Evolutionary conservation across 2,888 invertebrate species (phyloP).

Genomic region (Choristoneura rosaceana): DNA sequence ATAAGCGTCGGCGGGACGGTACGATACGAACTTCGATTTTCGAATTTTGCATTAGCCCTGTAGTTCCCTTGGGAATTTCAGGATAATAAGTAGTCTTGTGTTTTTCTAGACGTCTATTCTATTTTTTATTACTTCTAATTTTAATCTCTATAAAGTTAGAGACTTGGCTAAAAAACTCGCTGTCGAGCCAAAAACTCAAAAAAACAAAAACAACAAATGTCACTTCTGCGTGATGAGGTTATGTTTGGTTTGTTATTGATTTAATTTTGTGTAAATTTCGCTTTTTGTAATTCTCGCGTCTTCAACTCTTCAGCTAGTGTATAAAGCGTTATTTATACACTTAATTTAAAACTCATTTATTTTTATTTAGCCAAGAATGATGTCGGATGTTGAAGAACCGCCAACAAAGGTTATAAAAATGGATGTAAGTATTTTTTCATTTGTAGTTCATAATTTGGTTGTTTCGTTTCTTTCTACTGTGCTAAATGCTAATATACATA

Average conservation of each 20-base stretch:
- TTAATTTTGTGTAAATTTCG: conserved; percentile 8
- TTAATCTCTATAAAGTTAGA: too few species aligned
- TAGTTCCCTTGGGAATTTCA: too few species aligned
- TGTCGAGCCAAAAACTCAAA: too few species aligned
- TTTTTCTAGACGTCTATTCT: too few species aligned
- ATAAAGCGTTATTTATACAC: background rate
- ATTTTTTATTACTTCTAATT: too few species aligned
- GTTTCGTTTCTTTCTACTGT: background rate
- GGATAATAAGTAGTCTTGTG: too few species aligned
- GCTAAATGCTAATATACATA: background rate
- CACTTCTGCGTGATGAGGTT: conserved; percentile 11
- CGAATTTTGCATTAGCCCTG: too few species aligned
- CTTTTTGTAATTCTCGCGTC: background rate
- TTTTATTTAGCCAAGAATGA: conserved; percentile 39
- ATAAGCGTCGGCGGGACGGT: too few species aligned
- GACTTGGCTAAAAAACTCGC: too few species aligned
- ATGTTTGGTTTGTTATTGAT: conserved; percentile 42
- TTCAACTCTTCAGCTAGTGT: background rate
- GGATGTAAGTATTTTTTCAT: conserved; percentile 50
- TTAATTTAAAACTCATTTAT: background rate
- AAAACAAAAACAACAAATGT: too few species aligned
- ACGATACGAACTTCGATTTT: too few species aligned
- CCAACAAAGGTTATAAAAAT: conserved; percentile 64
- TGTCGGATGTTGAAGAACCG: conserved; percentile 70
- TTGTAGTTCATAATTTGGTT: background rate